Percentiles rank a stretch among this genome's conserved stretches.
phyloP scores from a whole-genome alignment of 2,888 invertebrate genomes.

The Malthinus flaveolus region DNA sequence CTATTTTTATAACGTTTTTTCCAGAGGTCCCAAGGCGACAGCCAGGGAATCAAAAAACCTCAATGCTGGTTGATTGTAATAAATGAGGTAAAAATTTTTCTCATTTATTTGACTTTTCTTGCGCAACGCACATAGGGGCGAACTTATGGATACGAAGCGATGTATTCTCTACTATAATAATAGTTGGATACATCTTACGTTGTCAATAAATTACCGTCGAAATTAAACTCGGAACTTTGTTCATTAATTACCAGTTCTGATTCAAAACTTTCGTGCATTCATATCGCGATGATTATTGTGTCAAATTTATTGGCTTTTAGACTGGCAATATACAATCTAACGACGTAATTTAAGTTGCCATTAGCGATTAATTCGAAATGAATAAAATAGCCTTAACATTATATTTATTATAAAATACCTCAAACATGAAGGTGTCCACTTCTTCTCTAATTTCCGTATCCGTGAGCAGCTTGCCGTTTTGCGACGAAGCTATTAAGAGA shows the following conservation, averaged over 20 bases:
- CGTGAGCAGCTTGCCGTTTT: conserved; percentile 37
- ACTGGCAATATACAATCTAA: conserved; percentile 5
- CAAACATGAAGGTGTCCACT: conserved; percentile 55
- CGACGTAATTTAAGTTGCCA: conserved; percentile 12
- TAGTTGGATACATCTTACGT: conserved; percentile 37
- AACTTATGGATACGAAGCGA: no score
- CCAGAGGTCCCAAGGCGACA: no score
- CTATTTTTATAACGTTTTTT: no score
- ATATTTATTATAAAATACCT: conserved; percentile 38
- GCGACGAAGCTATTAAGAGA: conserved; percentile 43
- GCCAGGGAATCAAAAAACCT: no score
- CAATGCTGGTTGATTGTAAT: no score
- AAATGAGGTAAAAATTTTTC: no score
- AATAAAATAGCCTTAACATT: background rate
- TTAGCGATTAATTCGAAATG: background rate
- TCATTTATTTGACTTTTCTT: no score
- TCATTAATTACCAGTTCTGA: conserved; percentile 34
- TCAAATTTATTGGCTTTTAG: conserved; percentile 14
- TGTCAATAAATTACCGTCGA: conserved; percentile 36
- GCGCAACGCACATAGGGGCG: no score
- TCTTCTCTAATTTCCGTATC: conserved; percentile 51
- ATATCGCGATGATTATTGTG: conserved; percentile 18
- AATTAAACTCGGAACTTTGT: conserved; percentile 24
- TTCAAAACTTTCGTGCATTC: conserved; percentile 20
- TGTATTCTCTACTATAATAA: conserved; percentile 18